These are phyloP conservation scores for Esperia sulphurella DNA, from an alignment of 2,888 invertebrate genomes.

Conservation along the genomic window DNA sequence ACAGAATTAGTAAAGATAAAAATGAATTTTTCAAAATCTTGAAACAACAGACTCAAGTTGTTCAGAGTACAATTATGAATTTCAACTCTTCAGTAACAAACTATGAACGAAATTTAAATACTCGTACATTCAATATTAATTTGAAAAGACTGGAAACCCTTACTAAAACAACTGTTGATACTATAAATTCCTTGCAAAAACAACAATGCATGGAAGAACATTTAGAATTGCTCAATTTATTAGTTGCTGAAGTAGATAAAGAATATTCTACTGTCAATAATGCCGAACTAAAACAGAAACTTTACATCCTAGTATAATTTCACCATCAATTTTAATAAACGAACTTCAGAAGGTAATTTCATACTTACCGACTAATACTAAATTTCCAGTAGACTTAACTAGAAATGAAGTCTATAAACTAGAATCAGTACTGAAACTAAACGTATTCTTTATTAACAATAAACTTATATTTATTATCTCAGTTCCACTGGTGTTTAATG, in stretches of 20 bases:
- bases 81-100: not conserved
- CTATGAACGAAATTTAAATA: not conserved
- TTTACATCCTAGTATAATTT: not conserved
- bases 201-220: not conserved
- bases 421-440: not conserved
- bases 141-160: not conserved
- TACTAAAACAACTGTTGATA: not conserved
- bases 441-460: not conserved
- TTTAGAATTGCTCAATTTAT: not conserved
- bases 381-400: not conserved
- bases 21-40: not conserved
- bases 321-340: not conserved
- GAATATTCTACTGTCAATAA: not conserved
- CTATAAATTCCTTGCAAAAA: not conserved
- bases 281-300: not conserved
- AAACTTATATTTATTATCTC: not conserved
- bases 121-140: not conserved
- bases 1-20: not conserved
- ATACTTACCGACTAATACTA: not conserved
- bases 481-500: not conserved
- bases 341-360: not conserved
- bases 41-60: not conserved
- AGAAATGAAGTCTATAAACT: not conserved
- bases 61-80: not conserved
- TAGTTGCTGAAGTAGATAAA: not conserved